Evolutionary conservation across 2,113 vertebrate genomes (phyloP), one percentile per base, ranked within the genome.

Genomic region (Antennarius striatus): DNA sequence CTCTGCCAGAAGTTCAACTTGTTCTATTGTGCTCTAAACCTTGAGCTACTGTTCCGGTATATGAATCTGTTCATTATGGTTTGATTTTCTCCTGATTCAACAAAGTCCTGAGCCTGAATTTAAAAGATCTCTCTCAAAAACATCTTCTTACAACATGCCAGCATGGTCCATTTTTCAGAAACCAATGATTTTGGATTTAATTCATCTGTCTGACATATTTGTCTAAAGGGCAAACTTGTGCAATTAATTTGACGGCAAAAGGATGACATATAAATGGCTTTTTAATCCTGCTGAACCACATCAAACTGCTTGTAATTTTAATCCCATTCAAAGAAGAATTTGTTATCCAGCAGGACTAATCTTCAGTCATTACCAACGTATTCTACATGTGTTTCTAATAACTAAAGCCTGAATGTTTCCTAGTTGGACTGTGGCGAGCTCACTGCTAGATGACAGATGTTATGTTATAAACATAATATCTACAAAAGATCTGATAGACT

Each of bases 301-400:
- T 71, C 60, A 14, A 46, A 74, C 62, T 74, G 58, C 40, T 59
- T 59, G 52, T 67, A 72, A 48, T 68, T 81, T 81, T 86, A 83
- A 83, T 83, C 76, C 81, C 74, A 84, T 85, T 89, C 64, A 77
- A 86, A 89, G 75, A 61, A 55, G 67, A 62, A 67, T 63, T 46
- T 55, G 53, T 76, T 74, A 72, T 68, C 73, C 71, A 45, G 68
- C 52, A 55, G 11, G 45, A 56, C 69, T 84, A 75, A 73, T 87
- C 79, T 82, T 70, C 59, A 69, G 3, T 77, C 15, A 30, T 75
- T 73, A 65, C 68, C 30, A 73, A 45, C 70, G 69, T 45, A 63
- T 46, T 60, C 53, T 2, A 16, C 22, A 30, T 50, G 22, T 65
- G 68, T 75, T 61, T 68, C 56, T 55, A 42, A 48, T 12, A 63